Conservation (phyloP, 2,888 invertebrate species). For the Thera britannica region DNA sequence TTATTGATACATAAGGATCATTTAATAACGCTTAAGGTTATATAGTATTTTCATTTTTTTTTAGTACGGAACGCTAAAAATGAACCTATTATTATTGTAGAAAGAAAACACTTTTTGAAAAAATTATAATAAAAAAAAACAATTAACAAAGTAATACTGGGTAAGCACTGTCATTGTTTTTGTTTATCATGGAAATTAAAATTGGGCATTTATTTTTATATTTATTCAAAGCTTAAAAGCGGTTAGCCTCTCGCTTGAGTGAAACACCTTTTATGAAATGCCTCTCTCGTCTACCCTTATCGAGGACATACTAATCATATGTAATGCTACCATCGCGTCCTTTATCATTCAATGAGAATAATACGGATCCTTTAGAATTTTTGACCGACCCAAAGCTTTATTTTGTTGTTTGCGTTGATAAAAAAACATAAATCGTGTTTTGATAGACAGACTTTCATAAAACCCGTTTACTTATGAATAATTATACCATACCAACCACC, state of each 20-base stretch:
- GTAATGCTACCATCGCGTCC: not conserved
- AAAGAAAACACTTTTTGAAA: conserved; percentile 13
- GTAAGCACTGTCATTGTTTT: conserved; percentile 23
- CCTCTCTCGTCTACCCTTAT: not conserved
- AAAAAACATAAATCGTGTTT: too few species aligned
- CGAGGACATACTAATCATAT: not conserved
- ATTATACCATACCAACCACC: too few species aligned
- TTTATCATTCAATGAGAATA: not conserved
- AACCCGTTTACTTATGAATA: too few species aligned
- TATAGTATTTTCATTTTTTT: too few species aligned
- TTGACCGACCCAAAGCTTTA: too few species aligned
- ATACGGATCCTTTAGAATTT: too few species aligned
- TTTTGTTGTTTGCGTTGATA: too few species aligned
- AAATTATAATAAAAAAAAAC: conserved; percentile 17
- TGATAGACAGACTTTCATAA: too few species aligned
- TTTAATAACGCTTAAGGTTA: too few species aligned
- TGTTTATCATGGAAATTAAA: conserved; percentile 28
- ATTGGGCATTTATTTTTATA: conserved; percentile 2
- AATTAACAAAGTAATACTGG: conserved; percentile 17
- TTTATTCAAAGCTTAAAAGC: not conserved
- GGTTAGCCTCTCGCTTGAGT: not conserved
- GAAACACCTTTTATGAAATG: not conserved
- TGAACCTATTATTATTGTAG: not conserved
- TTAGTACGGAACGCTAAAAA: not conserved
- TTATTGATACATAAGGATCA: too few species aligned